Evolutionary conservation across 1,140 invertebrate genomes (phyloP), one percentile per base, ranked within the genome.

Genomic region (Drosophila novamexicana): DNA sequence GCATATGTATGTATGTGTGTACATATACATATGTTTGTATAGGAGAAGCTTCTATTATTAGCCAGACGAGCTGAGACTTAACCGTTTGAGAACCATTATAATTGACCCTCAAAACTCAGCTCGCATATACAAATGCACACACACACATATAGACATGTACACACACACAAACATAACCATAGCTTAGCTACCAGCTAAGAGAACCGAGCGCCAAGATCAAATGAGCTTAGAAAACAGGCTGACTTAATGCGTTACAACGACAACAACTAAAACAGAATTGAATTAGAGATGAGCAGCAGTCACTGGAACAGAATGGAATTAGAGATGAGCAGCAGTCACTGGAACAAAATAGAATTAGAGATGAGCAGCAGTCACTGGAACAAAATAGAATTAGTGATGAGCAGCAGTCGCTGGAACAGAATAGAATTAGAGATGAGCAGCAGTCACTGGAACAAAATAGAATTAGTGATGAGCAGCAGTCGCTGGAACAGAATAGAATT

Each of bases 31-130:
- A 7, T 39, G n/a, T 12, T 7, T 47, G 16, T 50, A 29, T 14
- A 32, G 6, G n/a, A 40, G 9, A 22, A 58, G 40, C 22, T n/a
- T 42, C 42, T 50, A 50, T 74, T 63, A 57, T 63, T 64, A 71
- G 61, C 50, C 34, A 39, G 36, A 32, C 59, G 14, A 70, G 57
- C 58, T 53, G 58, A 42, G 50, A 71, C 50, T 77, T 65, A 79
- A 68, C 52, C 59, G 69, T 73, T 71, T 52, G 59, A 22, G 56
- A 70, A 68, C 64, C 76, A 71, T 89, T 83, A 83, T 77, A 88
- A 88, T 83, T 86, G 81, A 86, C 83, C 83, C 84, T 88, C 83
- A 47, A 75, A 88, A 79, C 69, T 53, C 61, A 63, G 37, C 72
- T 68, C 59, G 59, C 64, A 32, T 49, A 18, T 39, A 47, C 53